Evolutionary conservation across 2,797 vertebrate genomes (phyloP), one percentile per base, ranked within the genome.

Genomic region (Rhinoraja longicauda): DNA sequence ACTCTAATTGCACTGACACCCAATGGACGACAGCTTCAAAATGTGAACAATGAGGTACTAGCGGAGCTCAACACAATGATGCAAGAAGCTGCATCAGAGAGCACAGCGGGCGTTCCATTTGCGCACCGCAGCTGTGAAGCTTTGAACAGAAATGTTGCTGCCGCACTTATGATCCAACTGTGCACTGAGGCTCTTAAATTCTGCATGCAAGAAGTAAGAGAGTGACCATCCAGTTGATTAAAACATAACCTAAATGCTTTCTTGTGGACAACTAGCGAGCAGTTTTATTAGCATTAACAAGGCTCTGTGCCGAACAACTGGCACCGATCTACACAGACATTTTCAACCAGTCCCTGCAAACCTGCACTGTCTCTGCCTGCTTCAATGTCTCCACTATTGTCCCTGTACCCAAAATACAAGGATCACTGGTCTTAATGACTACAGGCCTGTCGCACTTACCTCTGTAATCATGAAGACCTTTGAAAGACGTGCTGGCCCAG

Each of bases 1-100:
- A 57, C 70, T 75, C 90, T 92, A 92, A 92, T 92, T 75, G 90
- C 72, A 75, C 90, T 92, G 90, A 10, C 90, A 92, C 75, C 90
- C 90, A 92, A 29, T 75, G 53, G 90, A 92, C 73, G 90, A 39
- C 70, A 73, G 90, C 17, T 39, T 92, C 90, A 75, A 57, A 92
- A 90, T 92, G 90, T 75, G 90, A 92, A 92, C 90, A 92, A 73
- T 92, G 45, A 72, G 26, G 57, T 75, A 73, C 90, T n/a, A 73
- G 70, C 70, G 75, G 90, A 73, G 90, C 70, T 92, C 70, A 75
- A 90, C 70, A 92, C 90, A 92, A 53, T 92, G 90, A 57, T 92
- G 36, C 70, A 57, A 19, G 75, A 90, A 53, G 90, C 75, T 92
- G 70, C 90, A 92, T 92, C 90, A 92, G 67, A 75, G 53, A 75